Evolutionary conservation across 2,797 vertebrate species (phyloP), one percentile per base, ranked within the genome.

Genomic region (Centropyge bicolor): DNA sequence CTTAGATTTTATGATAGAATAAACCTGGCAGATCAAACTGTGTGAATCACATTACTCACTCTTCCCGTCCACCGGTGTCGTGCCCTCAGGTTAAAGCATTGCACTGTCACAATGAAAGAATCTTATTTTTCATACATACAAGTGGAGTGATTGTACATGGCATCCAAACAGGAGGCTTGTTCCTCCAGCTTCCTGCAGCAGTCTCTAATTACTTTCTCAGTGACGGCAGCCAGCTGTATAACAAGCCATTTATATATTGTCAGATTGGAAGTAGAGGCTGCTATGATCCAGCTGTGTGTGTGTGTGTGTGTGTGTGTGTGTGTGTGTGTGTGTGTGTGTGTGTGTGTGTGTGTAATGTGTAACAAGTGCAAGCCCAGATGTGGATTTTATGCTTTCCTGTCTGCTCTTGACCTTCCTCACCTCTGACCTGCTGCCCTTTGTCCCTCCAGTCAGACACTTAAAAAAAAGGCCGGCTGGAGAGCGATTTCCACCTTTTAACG

Each of bases 351-450:
- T 54, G 19, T 45, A 20, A 67, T 54, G 51, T 63, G 66, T 71
- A 55, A 84, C 81, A 91, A 90, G 87, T 91, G 85, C 78, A 74
- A 74, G 19, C 46, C 52, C 89, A 86, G 83, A 89, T 88, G 90
- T 90, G 81, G 51, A 59, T 79, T 84, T 83, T 83, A 85, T 83
- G 61, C 40, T 86, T 92, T 92, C 87, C 87, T 85, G 84, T 82
- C 76, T 72, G 80, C 54, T 81, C 56, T 72, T 81, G 83, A 88
- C 82, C 79, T 41, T 66, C 57, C 6, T 80, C 62, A 87, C 89
- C 85, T 80, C 71, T 86, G 88, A 86, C 85, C 89, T 27, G 68
- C 72, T 48, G 82, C 75, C 73, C 73, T 81, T 78, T 79, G 65
- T 74, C 64, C 69, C 61, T 79, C 62, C 71, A 65, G 75, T 74